A percentile compares a stretch with the other conserved stretches of the same genome.
Evolutionary conservation across 2,113 vertebrate species (phyloP).

Genomic region (Phrynosoma platyrhinos): DNA sequence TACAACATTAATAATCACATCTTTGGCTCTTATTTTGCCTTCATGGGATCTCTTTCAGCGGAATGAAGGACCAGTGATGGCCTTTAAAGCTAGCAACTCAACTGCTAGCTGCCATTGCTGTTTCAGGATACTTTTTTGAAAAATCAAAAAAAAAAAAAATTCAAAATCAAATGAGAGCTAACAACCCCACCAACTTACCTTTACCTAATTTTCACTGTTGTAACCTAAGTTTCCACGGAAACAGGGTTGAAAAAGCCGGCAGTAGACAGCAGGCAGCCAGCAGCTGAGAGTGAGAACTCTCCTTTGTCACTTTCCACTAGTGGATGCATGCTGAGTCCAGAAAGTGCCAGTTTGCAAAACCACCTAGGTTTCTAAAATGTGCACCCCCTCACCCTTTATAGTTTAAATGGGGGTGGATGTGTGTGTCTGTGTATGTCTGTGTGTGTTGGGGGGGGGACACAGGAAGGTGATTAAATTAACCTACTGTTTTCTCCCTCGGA

Average conservation of each 20-base stretch:
- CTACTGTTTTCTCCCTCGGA: constrained; percentile 66
- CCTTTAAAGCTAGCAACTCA: constrained; percentile 67
- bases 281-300: constrained; percentile 77
- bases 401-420: constrained; percentile 58
- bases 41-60: constrained; percentile 69
- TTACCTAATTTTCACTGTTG: constrained; percentile 77
- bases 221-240: constrained; percentile 78
- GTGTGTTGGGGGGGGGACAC: constrained; percentile 9
- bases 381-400: constrained; percentile 45
- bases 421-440: background rate
- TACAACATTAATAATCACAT: constrained; percentile 34
- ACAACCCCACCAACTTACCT: constrained; percentile 76
- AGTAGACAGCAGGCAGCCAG: constrained; percentile 76
- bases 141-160: constrained; percentile 31
- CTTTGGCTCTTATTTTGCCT: constrained; percentile 51
- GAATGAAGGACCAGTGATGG: constrained; percentile 69
- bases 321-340: constrained; percentile 68
- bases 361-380: constrained; percentile 70
- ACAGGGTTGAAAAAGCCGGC: constrained; percentile 72
- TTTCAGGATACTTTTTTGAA: constrained; percentile 55
- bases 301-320: constrained; percentile 77
- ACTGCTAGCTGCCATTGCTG: constrained; percentile 63
- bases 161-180: constrained; percentile 68
- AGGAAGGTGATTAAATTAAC: constrained; percentile 69
- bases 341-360: constrained; percentile 73